Evolutionary conservation across 2,113 vertebrate species (phyloP).

Genomic region (Oncorhynchus keta): DNA sequence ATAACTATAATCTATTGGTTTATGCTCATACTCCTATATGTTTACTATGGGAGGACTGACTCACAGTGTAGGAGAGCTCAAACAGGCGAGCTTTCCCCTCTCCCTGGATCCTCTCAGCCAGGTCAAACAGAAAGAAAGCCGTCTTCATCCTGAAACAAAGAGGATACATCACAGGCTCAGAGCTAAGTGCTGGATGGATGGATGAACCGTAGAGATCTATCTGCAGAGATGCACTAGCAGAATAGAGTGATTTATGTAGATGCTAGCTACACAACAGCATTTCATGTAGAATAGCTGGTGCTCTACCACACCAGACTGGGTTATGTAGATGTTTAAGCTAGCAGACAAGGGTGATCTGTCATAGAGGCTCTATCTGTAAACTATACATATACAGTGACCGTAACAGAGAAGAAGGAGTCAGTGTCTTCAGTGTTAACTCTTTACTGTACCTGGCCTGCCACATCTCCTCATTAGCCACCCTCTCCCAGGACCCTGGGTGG

Average conservation of each 20-base stretch:
- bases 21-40: neutral
- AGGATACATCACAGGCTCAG: slow-evolving; percentile 51
- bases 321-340: slow-evolving; percentile 64
- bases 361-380: slow-evolving; percentile 54
- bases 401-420: slow-evolving; percentile 12
- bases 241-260: slow-evolving; percentile 66
- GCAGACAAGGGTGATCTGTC: slow-evolving; percentile 43
- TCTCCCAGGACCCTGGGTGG: slow-evolving; percentile 89
- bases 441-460: slow-evolving; percentile 93
- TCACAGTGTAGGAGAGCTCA: slow-evolving; percentile 82
- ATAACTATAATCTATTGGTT: too few relatives aligned
- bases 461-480: slow-evolving; percentile 97
- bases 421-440: slow-evolving; percentile 18
- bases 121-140: slow-evolving; percentile 93
- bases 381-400: slow-evolving; percentile 24
- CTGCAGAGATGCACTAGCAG: slow-evolving; percentile 52
- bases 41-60: slow-evolving; percentile 45
- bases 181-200: slow-evolving; percentile 73
- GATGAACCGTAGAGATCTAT: slow-evolving; percentile 65
- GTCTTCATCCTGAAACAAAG: slow-evolving; percentile 91
- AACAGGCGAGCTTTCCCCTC: slow-evolving; percentile 80
- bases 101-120: slow-evolving; percentile 81
- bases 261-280: slow-evolving; percentile 38
- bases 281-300: slow-evolving; percentile 39
- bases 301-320: slow-evolving; percentile 63